phyloP scores from a whole-genome alignment of 2,797 vertebrate genomes.

The Telmatherina bonti region DNA sequence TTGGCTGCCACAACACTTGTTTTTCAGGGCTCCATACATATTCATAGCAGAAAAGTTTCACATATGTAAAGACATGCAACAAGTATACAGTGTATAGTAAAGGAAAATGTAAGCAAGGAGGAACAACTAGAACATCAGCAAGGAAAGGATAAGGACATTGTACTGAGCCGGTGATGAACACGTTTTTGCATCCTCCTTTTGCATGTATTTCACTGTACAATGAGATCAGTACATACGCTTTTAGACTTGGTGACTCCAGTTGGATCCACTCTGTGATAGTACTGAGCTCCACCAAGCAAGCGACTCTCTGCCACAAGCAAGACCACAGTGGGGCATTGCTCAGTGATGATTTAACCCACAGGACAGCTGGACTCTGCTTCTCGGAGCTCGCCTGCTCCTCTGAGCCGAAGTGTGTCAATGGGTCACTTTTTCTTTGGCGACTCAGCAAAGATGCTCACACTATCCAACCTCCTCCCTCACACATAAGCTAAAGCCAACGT shows the following conservation, averaged over 20 bases:
- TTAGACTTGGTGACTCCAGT: constrained; percentile 16
- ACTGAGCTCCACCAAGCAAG: constrained; percentile 7
- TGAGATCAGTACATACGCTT: constrained; percentile 20
- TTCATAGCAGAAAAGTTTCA: background rate
- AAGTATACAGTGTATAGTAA: background rate
- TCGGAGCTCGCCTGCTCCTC: constrained; percentile 40
- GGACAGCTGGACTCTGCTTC: constrained; percentile 54
- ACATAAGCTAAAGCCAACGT: constrained; percentile 34
- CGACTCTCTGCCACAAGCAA: constrained; percentile 42
- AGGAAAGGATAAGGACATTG: constrained; percentile 4
- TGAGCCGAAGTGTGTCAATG: constrained; percentile 73
- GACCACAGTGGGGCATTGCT: constrained; percentile 60
- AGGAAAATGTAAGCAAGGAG: background rate
- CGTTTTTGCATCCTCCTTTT: constrained; percentile 36
- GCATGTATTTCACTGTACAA: constrained; percentile 7
- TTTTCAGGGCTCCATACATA: background rate
- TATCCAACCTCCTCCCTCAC: background rate
- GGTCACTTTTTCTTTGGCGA: constrained; percentile 50
- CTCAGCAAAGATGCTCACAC: constrained; percentile 39
- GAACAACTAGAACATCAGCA: background rate
- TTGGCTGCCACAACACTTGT: too few relatives aligned
- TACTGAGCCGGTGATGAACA: background rate
- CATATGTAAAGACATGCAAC: background rate
- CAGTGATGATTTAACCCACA: constrained; percentile 55
- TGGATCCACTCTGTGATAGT: constrained; percentile 8